Evolutionary conservation across 2,888 invertebrate genomes (phyloP).

Genomic region (Opisthograptis luteolata): DNA sequence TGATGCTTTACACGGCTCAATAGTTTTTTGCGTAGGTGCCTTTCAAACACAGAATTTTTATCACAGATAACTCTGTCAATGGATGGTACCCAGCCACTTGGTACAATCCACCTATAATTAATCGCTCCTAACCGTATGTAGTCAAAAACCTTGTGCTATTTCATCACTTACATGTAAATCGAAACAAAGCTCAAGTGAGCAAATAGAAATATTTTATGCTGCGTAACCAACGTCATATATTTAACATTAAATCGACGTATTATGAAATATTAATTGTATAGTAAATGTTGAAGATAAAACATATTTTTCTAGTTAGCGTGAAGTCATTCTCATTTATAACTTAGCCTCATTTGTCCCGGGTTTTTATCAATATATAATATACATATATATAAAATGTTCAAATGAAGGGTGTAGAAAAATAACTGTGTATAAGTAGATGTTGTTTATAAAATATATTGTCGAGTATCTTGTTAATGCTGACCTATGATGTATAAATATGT

Average conservation of each 20-base stretch:
- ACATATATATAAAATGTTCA: constrained; percentile 13
- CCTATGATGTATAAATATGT: not conserved
- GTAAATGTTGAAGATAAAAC: constrained; percentile 6
- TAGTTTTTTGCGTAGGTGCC: too few species aligned
- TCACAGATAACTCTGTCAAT: too few species aligned
- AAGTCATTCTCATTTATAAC: constrained; percentile 14
- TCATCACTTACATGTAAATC: too few species aligned
- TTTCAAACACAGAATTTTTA: too few species aligned
- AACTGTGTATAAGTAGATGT: constrained; percentile 17
- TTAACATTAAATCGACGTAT: not conserved
- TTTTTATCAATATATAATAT: constrained; percentile 5
- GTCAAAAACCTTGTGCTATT: too few species aligned
- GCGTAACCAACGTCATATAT: not conserved
- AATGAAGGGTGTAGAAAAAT: constrained; percentile 25
- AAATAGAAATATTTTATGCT: not conserved
- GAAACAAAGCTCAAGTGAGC: too few species aligned
- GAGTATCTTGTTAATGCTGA: constrained; percentile 14
- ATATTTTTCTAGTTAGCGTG: constrained; percentile 23
- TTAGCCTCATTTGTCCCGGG: constrained; percentile 4
- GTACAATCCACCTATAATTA: too few species aligned
- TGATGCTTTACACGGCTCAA: too few species aligned
- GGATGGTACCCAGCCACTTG: too few species aligned
- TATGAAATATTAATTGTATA: constrained; percentile 9
- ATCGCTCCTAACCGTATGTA: too few species aligned
- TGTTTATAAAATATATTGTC: constrained; percentile 6